Evolutionary conservation across 2,888 invertebrate species (phyloP).

Genomic region (Standfussiana lucernea): DNA sequence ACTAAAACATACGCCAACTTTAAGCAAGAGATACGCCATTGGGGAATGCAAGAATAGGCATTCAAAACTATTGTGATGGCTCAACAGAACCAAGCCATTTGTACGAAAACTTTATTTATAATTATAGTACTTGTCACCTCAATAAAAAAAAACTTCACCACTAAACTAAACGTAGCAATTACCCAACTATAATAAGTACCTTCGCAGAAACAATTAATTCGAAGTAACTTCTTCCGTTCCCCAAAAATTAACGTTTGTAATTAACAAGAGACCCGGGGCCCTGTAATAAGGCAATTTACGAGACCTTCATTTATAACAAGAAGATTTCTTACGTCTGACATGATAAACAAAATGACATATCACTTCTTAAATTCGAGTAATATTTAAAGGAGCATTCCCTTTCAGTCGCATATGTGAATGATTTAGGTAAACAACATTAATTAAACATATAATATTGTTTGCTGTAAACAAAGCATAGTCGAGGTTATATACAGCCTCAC

Average conservation of each 20-base stretch:
- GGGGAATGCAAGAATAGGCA: slow-evolving; percentile 23
- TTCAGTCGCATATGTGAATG: slow-evolving; percentile 32
- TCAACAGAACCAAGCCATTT: background rate
- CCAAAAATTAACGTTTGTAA: slow-evolving; percentile 52
- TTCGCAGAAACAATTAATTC: slow-evolving; percentile 45
- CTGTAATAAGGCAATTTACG: slow-evolving; percentile 51
- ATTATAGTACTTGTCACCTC: background rate
- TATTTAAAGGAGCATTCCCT: slow-evolving; percentile 24
- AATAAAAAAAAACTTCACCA: slow-evolving; percentile 19
- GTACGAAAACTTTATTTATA: slow-evolving; percentile 4
- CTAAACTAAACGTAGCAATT: slow-evolving; percentile 34
- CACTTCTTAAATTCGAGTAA: slow-evolving; percentile 22
- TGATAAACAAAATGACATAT: slow-evolving; percentile 42
- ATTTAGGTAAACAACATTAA: slow-evolving; percentile 50
- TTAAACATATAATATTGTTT: slow-evolving; percentile 47
- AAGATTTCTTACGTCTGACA: slow-evolving; percentile 43
- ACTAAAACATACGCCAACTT: slow-evolving; percentile 17
- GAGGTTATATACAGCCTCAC: slow-evolving; percentile 14
- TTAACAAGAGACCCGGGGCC: slow-evolving; percentile 37
- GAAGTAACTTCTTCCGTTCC: slow-evolving; percentile 54
- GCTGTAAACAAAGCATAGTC: slow-evolving; percentile 35
- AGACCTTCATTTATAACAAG: slow-evolving; percentile 41
- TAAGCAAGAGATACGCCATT: slow-evolving; percentile 3
- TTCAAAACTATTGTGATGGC: slow-evolving; percentile 8
- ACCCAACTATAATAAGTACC: slow-evolving; percentile 46